These are phyloP conservation scores for Asarcornis scutulata DNA, from an alignment of 2,113 vertebrate genomes.

Conservation along the genomic window DNA sequence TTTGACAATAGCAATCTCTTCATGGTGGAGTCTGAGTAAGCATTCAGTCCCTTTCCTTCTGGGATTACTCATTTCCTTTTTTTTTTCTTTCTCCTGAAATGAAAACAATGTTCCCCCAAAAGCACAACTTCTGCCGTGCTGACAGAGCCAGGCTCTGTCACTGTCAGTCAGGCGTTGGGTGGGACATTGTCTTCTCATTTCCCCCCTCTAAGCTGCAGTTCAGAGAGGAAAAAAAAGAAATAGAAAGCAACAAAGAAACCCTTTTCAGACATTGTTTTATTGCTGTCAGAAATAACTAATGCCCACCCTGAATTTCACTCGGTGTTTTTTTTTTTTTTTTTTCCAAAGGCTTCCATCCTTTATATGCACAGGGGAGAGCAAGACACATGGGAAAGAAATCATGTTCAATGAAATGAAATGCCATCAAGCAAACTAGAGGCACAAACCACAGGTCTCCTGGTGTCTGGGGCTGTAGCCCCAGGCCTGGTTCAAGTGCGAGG, in stretches of 20 bases:
- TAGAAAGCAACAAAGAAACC: not conserved
- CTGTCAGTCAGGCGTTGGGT: not conserved
- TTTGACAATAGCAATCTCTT: constrained; percentile 11
- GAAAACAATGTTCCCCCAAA: not conserved
- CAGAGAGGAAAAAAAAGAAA: not conserved
- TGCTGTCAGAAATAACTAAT: constrained; percentile 4
- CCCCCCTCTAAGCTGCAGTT: not conserved
- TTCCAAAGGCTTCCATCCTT: constrained; percentile 2
- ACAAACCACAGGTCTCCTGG: not conserved
- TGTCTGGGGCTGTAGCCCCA: not conserved
- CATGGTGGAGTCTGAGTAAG: not conserved
- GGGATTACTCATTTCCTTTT: constrained; percentile 43
- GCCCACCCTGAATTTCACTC: not conserved
- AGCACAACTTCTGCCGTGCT: not conserved
- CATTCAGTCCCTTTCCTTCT: constrained; percentile 40
- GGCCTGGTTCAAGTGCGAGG: not conserved
- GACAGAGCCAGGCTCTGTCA: not conserved
- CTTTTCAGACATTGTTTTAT: not conserved
- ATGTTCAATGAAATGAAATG: not conserved
- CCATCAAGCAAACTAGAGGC: not conserved
- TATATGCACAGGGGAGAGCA: not conserved
- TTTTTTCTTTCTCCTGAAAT: not conserved
- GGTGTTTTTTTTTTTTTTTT: not conserved
- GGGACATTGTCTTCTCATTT: constrained; percentile 14
- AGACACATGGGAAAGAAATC: not conserved